Evolutionary conservation across 2,113 vertebrate species (phyloP), one percentile per base, ranked within the genome.

Genomic region (Cottus gobio): DNA sequence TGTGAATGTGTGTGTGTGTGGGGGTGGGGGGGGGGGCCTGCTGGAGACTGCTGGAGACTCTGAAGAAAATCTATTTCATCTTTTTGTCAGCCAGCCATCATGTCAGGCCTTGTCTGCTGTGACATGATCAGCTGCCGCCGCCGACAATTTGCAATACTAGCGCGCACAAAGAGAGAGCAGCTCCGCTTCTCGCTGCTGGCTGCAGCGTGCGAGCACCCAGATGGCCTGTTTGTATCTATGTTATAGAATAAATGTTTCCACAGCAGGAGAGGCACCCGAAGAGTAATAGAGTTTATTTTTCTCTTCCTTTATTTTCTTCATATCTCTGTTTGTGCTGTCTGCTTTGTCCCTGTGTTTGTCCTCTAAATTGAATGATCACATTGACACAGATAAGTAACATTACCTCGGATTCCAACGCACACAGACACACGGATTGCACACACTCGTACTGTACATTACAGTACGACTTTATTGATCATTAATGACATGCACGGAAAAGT

Each of bases 321-420:
- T 54, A 66, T 76, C 70, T 71, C 61, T 77, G 62, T 75, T 26
- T 18, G 64, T 65, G 31, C 61, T 72, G 50, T 85, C 44, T 66
- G 20, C 52, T 10, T 44, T 34, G 63, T 61, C 68, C 88, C 79
- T 0, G 15, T 82, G 81, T 88, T 89, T 89, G 86, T 82, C 85
- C 88, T 85, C 85, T 69, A 82, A 88, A 92, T 71, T 76, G 64
- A 90, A 79, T 72, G 77, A 90, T 85, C 75, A 71, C 82, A 62
- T 18, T 71, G 85, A 83, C 76, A 42, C 34, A 42, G 62, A 89
- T 88, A 84, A 81, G 71, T 44, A 34, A 71, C 79, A 67, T 31
- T 22, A 62, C 56, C 60, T 34, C 36, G 4, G 12, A 60, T 28
- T 8, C 24, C 56, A 13, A 44, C 26, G 12, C 13, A 37, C 72